Evolutionary conservation across 2,888 invertebrate genomes (phyloP).

Genomic region (Amphipyra tragopoginis): DNA sequence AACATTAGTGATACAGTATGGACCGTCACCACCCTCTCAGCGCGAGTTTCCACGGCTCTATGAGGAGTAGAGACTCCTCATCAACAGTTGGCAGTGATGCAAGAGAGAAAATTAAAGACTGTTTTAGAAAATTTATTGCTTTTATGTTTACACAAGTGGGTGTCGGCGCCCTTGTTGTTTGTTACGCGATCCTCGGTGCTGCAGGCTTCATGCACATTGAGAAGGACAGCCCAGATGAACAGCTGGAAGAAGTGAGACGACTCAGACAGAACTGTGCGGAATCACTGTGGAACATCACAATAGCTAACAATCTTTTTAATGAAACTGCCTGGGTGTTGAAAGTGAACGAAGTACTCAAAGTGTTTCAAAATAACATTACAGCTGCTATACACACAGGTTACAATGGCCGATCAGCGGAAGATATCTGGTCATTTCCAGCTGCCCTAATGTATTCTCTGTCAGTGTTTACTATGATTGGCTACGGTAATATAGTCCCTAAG

Average conservation of each 20-base stretch:
- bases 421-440: conserved; percentile 96
- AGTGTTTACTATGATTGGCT: conserved; percentile 97
- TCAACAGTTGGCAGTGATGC: conserved; percentile 92
- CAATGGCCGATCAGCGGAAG: conserved; percentile 91
- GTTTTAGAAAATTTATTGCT: conserved; percentile 95
- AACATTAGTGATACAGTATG: conserved; percentile 65
- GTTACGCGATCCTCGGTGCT: conserved; percentile 96
- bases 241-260: conserved; percentile 84
- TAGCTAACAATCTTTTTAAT: conserved; percentile 92
- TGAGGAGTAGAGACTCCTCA: conserved; percentile 92
- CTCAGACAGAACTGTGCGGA: conserved; percentile 90
- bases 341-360: conserved; percentile 90
- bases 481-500: conserved; percentile 95
- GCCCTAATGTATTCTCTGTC: conserved; percentile 97
- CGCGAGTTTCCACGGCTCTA: conserved; percentile 89
- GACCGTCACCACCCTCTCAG: conserved; percentile 78
- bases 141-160: conserved; percentile 98
- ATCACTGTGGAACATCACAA: conserved; percentile 92
- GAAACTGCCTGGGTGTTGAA: conserved; percentile 90
- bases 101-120: conserved; percentile 94
- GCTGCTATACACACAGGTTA: conserved; percentile 92
- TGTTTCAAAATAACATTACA: conserved; percentile 93
- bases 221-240: conserved; percentile 89
- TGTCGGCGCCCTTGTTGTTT: conserved; percentile 96
- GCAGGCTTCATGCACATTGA: conserved; percentile 95